Percentiles rank a stretch among this genome's conserved stretches.
phyloP scores from a whole-genome alignment of 2,797 vertebrate species.

The Halcyon smyrnensis region DNA sequence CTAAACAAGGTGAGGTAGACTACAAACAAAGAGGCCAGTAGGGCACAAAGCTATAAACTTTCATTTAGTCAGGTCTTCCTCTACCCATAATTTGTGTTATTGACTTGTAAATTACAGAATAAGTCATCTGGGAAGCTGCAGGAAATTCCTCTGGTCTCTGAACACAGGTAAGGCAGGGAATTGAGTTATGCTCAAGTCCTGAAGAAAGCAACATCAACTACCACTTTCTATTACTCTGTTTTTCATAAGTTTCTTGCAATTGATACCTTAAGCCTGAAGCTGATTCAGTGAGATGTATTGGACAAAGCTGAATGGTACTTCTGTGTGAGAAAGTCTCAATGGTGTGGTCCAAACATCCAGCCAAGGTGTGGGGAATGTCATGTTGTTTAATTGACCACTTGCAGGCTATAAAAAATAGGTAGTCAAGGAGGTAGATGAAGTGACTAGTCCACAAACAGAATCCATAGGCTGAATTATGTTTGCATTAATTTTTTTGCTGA shows the following conservation, averaged over 20 bases:
- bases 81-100: background rate
- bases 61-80: background rate
- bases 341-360: background rate
- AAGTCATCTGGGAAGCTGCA: background rate
- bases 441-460: background rate
- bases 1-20: background rate
- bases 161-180: background rate
- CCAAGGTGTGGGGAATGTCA: background rate
- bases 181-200: background rate
- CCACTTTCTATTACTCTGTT: background rate
- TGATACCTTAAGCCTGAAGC: background rate
- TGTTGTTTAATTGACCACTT: background rate
- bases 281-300: background rate
- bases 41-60: background rate
- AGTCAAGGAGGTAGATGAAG: background rate
- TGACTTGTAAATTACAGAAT: background rate
- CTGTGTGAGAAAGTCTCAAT: background rate
- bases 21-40: background rate
- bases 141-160: background rate
- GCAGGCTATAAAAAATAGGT: background rate
- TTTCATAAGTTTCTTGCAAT: background rate
- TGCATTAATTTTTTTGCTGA: conserved; percentile 9
- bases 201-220: background rate
- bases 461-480: conserved; percentile 21
- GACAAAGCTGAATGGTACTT: background rate